Base-by-base conservation (phyloP, 2,113 vertebrate genomes). In the Ptilorrhoa leucosticta region DNA sequence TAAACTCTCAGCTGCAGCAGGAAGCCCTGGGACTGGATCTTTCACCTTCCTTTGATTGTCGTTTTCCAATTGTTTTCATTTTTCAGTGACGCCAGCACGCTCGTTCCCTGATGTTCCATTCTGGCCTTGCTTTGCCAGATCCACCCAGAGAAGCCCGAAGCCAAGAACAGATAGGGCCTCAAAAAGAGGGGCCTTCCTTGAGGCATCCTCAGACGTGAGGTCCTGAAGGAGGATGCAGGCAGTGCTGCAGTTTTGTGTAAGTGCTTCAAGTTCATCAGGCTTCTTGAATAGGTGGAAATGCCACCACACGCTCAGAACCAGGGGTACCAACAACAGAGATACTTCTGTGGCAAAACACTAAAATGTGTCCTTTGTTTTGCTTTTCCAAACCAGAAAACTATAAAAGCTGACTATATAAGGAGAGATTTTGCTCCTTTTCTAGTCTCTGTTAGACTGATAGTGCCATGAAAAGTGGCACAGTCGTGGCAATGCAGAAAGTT, bases 41-140 rank as follows among this genome's bases (percentile, higher is more conserved):
- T 97, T 97, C 96, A 96, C 97, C 97, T 98, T 98, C 98, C 98
- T 98, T 92, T 92, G 90, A 97, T 97, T 98, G 98, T 98, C 93
- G 96, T 90, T 91, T 88, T 93, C 95, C 92, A 60, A 94, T 96
- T 97, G 96, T 95, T 97, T 96, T 94, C 76, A 69, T 88, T 88
- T 81, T 30, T 39, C 40, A 22, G 26, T 77, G 94, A 96, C 84
- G 84, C 97, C 97, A 97, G 94, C 94, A 82, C 69, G 40, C 63
- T 16, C 47, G 56, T 33, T 94, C 96, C 57, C 68, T 42, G 79
- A 76, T 93, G 87, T 91, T 84, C 75, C 89, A 75, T 88, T 95
- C 89, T 66, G 87, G 87, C 63, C 20, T 63, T 61, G 87, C 77
- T 64, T 45, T 72, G 77, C 71, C 82, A 66, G 90, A 68, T 87